Conservation (phyloP, 1,140 invertebrate species). For the Diorhabda carinulata region DNA sequence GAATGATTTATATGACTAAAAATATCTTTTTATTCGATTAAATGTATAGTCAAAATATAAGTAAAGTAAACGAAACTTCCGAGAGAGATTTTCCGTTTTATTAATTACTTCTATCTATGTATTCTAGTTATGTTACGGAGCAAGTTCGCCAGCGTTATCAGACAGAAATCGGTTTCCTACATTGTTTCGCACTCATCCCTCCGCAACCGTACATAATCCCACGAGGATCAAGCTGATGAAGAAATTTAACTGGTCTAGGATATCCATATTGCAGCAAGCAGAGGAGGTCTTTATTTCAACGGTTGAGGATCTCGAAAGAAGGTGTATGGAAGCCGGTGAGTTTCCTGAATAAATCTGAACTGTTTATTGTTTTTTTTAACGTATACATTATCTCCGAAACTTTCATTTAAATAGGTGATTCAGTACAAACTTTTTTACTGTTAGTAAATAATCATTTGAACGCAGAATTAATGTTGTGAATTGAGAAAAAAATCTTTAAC, state of each 20-base stretch:
- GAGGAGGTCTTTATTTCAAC: constrained; percentile 99
- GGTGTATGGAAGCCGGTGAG: constrained; percentile 78
- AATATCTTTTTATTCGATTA: too few species aligned
- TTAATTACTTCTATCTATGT: neutral
- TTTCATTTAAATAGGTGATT: too few species aligned
- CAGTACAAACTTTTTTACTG: too few species aligned
- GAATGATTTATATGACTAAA: too few species aligned
- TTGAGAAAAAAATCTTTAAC: too few species aligned
- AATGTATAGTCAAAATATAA: too few species aligned
- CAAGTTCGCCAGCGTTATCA: constrained; percentile 96
- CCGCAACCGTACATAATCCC: constrained; percentile 98
- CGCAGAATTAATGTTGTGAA: too few species aligned
- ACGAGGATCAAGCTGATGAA: constrained; percentile 95
- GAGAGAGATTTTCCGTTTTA: too few species aligned
- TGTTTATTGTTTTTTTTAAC: too few species aligned
- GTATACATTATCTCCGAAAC: too few species aligned
- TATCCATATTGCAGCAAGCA: constrained; percentile 96
- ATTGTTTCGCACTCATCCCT: constrained; percentile 97
- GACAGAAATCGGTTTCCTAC: constrained; percentile 96
- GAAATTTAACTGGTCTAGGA: constrained; percentile 94
- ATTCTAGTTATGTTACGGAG: constrained; percentile 92
- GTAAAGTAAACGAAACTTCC: too few species aligned
- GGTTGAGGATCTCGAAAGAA: constrained; percentile 92
- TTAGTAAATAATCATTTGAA: too few species aligned
- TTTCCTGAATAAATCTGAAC: neutral